phyloP scores from a whole-genome alignment of 2,888 invertebrate species.

The Ischnura elegans region DNA sequence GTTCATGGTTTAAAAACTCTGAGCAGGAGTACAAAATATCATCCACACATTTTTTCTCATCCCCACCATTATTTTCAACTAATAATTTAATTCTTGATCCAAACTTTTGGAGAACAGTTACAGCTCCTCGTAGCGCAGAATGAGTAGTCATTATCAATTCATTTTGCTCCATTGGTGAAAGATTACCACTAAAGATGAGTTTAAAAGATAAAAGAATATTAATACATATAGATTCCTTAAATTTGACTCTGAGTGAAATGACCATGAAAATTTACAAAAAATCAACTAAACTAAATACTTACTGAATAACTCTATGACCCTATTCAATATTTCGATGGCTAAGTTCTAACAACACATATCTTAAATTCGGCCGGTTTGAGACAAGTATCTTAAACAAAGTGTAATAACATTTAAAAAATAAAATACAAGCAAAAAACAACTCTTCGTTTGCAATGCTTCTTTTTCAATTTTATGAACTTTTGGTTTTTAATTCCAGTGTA shows the following conservation, averaged over 20 bases:
- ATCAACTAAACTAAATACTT: too few relatives aligned
- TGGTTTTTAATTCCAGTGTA: too few relatives aligned
- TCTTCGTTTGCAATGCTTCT: too few relatives aligned
- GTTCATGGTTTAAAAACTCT: slow-evolving; percentile 77
- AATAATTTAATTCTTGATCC: slow-evolving; percentile 72
- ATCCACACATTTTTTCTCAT: background rate
- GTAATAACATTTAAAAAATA: too few relatives aligned
- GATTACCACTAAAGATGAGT: slow-evolving; percentile 72
- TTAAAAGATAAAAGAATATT: background rate
- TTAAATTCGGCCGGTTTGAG: too few relatives aligned
- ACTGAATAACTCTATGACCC: too few relatives aligned
- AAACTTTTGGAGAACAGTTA: slow-evolving; percentile 77
- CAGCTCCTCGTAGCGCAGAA: slow-evolving; percentile 77
- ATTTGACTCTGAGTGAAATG: background rate
- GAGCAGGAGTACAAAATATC: background rate
- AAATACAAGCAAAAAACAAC: too few relatives aligned
- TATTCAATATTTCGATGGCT: too few relatives aligned
- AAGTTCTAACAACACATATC: too few relatives aligned
- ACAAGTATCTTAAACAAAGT: too few relatives aligned
- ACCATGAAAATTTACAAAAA: background rate
- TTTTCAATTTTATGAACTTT: too few relatives aligned
- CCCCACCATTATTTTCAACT: background rate
- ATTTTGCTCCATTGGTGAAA: slow-evolving; percentile 76
- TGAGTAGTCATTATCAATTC: slow-evolving; percentile 76
- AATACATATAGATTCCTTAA: background rate